These are phyloP conservation scores for Cyprinodon tularosa DNA, from an alignment of 2,113 vertebrate genomes.

Conservation along the genomic window DNA sequence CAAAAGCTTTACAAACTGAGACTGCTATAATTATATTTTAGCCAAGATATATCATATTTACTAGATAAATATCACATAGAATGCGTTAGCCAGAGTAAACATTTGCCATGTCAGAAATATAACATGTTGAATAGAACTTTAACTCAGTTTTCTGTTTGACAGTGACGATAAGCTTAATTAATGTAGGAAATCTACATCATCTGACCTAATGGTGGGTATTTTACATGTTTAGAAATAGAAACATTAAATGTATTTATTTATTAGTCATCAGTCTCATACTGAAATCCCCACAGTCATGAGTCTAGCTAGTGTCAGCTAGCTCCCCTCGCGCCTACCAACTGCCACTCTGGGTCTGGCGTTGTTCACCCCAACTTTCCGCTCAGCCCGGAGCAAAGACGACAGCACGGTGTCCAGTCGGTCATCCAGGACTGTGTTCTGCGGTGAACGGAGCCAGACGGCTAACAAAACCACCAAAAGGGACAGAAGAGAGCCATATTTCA, in stretches of 20 bases:
- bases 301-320: constrained; percentile 28
- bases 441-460: constrained; percentile 78
- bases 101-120: not conserved
- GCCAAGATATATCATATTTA: not conserved
- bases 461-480: constrained; percentile 75
- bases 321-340: constrained; percentile 70
- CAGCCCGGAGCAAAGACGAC: constrained; percentile 82
- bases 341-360: constrained; percentile 78
- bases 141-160: not conserved
- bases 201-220: not conserved
- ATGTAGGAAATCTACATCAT: not conserved
- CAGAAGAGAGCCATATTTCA: constrained; percentile 75
- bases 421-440: constrained; percentile 66
- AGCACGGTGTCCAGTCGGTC: constrained; percentile 78
- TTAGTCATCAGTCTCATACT: not conserved
- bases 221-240: rapidly evolving
- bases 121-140: not conserved
- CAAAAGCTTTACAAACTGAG: not conserved
- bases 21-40: not conserved
- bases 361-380: constrained; percentile 77
- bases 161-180: not conserved
- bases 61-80: not conserved
- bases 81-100: not conserved
- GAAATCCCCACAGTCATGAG: not conserved
- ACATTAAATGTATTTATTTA: not conserved